Percentiles rank a stretch among this genome's conserved stretches.
Conservation (phyloP, 2,888 invertebrate species). For the Ephialtes manifestator region DNA sequence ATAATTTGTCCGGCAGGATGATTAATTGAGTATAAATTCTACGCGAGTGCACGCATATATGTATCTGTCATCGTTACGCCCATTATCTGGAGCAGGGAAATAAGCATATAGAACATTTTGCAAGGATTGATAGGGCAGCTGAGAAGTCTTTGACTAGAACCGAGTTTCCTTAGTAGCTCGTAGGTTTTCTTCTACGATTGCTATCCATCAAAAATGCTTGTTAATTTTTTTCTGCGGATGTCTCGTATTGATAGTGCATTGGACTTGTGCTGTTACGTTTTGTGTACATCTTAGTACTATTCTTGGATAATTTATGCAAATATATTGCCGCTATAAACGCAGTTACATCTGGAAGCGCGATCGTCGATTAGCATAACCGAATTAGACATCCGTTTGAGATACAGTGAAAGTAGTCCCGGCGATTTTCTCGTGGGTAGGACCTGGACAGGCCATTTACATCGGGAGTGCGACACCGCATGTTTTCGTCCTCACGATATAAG, state of each 20-base stretch:
- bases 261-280: neutral
- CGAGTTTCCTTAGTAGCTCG: constrained; percentile 3
- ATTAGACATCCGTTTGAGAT: constrained; percentile 53
- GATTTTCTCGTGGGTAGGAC: constrained; percentile 51
- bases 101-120: neutral
- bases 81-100: constrained; percentile 6
- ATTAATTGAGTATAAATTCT: constrained; percentile 5
- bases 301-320: constrained; percentile 47
- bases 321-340: constrained; percentile 8
- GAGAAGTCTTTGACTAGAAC: neutral
- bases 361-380: constrained; percentile 50
- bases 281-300: neutral
- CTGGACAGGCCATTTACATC: constrained; percentile 59
- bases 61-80: constrained; percentile 6
- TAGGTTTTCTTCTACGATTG: neutral
- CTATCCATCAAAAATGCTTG: neutral
- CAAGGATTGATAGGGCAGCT: neutral
- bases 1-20: neutral
- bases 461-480: neutral
- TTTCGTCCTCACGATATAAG: constrained; percentile 15
- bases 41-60: neutral
- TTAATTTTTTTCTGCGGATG: constrained; percentile 1
- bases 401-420: constrained; percentile 67
- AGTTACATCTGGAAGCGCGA: constrained; percentile 37
- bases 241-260: neutral